A percentile compares a stretch with the other conserved stretches of the same genome.
Evolutionary conservation across 2,797 vertebrate species (phyloP).

Genomic region (Gymnopithys bicolor): DNA sequence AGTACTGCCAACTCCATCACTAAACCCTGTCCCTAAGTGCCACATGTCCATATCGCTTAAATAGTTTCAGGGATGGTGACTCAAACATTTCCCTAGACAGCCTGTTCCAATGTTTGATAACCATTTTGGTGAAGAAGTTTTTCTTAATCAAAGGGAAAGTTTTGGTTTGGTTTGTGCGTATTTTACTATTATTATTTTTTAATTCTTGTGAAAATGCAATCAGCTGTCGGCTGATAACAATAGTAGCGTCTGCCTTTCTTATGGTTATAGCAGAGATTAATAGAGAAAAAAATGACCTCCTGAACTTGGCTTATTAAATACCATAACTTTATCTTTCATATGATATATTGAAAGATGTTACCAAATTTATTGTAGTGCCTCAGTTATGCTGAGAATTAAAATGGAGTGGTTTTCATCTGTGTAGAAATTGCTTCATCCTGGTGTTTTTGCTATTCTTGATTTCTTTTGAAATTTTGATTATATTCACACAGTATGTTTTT

Average conservation of each 20-base stretch:
- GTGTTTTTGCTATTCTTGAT: not conserved
- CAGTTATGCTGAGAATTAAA: not conserved
- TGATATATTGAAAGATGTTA: not conserved
- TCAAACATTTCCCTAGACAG: not conserved
- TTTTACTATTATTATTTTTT: not conserved
- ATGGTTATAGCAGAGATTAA: not conserved
- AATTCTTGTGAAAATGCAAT: not conserved
- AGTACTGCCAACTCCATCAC: not conserved
- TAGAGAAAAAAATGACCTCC: not conserved
- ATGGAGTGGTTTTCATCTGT: not conserved
- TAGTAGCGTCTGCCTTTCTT: not conserved
- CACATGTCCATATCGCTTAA: not conserved
- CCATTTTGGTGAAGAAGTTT: not conserved
- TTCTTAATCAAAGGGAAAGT: not conserved
- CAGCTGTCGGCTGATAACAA: not conserved
- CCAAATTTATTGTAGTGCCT: not conserved
- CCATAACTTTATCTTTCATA: not conserved
- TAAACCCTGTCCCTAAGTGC: not conserved
- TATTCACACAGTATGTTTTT: not conserved
- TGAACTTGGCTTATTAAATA: not conserved
- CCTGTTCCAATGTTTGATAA: not conserved
- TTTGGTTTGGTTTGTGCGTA: not conserved
- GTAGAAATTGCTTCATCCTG: not conserved
- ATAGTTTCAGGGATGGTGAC: not conserved
- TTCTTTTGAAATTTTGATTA: not conserved